These are phyloP conservation scores for Megalurothrips usitatus DNA, from an alignment of 2,888 invertebrate genomes.

Conservation along the genomic window DNA sequence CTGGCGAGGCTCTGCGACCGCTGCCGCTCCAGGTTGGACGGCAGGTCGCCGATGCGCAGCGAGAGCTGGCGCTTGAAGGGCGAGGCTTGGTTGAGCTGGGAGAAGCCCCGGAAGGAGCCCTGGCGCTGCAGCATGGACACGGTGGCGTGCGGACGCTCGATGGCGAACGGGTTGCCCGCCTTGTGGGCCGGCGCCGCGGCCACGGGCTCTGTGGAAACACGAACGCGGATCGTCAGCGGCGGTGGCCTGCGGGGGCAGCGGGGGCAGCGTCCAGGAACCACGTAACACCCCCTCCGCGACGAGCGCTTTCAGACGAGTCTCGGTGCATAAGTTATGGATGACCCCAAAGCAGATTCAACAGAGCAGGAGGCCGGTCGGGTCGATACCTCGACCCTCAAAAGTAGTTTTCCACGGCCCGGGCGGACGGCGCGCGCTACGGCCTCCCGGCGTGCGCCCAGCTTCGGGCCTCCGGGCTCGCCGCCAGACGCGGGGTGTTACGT, in stretches of 20 bases:
- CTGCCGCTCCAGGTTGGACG: constrained; percentile 84
- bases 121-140: constrained; percentile 91
- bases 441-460: no score
- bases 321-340: no score
- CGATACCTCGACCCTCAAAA: no score
- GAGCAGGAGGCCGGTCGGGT: no score
- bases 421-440: no score
- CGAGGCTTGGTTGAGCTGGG: constrained; percentile 74
- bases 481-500: no score
- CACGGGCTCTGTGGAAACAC: constrained; percentile 45
- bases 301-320: no score
- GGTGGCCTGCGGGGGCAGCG: not conserved
- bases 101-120: constrained; percentile 89
- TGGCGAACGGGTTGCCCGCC: constrained; percentile 84
- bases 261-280: no score
- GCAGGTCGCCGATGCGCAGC: constrained; percentile 87
- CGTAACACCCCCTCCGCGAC: no score
- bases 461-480: no score
- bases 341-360: no score
- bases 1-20: constrained; percentile 48
- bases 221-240: not conserved
- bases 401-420: no score
- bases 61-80: constrained; percentile 96
- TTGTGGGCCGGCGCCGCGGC: constrained; percentile 46
- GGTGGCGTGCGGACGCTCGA: constrained; percentile 93